phyloP scores from a whole-genome alignment of 2,797 vertebrate genomes.

The Acomys russatus region DNA sequence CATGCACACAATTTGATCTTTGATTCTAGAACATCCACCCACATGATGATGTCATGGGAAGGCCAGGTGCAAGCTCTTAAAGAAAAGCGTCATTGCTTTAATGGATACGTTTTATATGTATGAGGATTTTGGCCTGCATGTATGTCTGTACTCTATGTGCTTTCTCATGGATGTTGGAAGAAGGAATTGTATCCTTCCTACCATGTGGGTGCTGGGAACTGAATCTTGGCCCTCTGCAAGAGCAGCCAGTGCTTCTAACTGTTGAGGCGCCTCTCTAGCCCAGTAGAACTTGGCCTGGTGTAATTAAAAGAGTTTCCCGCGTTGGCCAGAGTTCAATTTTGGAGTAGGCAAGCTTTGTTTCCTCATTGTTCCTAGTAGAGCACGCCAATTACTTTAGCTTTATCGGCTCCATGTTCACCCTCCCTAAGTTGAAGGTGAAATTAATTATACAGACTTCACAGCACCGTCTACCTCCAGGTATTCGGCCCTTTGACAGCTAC shows the following conservation, averaged over 20 bases:
- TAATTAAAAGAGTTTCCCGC: neutral
- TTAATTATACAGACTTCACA: neutral
- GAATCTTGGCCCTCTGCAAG: neutral
- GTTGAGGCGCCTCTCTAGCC: neutral
- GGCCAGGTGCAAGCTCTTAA: neutral
- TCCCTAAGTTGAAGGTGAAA: neutral
- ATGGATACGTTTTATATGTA: neutral
- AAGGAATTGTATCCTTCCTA: neutral
- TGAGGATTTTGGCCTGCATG: neutral
- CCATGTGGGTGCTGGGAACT: neutral
- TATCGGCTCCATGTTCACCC: neutral
- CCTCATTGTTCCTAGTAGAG: neutral
- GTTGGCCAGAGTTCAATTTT: neutral
- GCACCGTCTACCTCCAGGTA: neutral
- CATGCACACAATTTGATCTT: neutral
- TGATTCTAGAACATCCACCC: neutral
- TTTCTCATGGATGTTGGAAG: neutral
- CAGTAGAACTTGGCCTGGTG: neutral
- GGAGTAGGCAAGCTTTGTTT: neutral
- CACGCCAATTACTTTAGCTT: neutral
- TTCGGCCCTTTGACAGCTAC: neutral
- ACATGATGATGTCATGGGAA: neutral
- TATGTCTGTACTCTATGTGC: neutral
- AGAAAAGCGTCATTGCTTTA: neutral
- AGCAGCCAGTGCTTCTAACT: neutral